Percentiles rank a stretch among this genome's conserved stretches.
Conservation (phyloP, 37 sponge, comb jelly and placozoan species). For the Bolinopsis microptera region DNA sequence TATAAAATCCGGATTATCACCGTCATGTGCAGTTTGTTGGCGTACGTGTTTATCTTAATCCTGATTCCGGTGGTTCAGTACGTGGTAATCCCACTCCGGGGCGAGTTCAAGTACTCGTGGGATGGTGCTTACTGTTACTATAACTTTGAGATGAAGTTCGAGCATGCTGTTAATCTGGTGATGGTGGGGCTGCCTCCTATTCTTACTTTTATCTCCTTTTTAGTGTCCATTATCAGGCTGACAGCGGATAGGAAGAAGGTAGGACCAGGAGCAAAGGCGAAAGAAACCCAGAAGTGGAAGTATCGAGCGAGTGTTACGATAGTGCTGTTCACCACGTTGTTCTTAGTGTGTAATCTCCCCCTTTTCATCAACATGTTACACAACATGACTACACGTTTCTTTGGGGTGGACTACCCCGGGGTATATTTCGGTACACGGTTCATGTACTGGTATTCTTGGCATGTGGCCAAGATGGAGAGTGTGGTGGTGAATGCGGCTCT, state of each 20-base stretch:
- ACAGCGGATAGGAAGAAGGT: neutral
- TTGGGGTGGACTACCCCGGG: constrained; percentile 35
- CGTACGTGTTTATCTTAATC: neutral
- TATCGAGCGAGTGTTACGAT: constrained; percentile 36
- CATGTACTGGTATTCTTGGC: constrained; percentile 63
- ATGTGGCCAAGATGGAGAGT: constrained; percentile 59
- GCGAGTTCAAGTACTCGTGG: constrained; percentile 27
- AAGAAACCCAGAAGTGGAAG: neutral
- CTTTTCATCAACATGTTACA: constrained; percentile 31
- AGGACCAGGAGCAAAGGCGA: neutral
- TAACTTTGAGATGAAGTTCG: constrained; percentile 35
- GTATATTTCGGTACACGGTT: constrained; percentile 9
- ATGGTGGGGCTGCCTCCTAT: constrained; percentile 37
- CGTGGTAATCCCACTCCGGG: neutral
- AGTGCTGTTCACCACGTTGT: constrained; percentile 30
- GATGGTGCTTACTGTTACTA: constrained; percentile 61
- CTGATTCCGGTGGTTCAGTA: neutral
- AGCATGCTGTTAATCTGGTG: neutral
- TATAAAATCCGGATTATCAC: neutral
- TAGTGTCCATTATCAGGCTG: constrained; percentile 15
- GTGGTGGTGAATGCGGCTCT: constrained; percentile 32
- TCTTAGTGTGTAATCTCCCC: constrained; percentile 46
- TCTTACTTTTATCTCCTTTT: neutral
- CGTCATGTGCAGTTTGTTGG: neutral
- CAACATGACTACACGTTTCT: constrained; percentile 26